Evolutionary conservation across 2,113 vertebrate species (phyloP).

Genomic region (Ochotona curzoniae): DNA sequence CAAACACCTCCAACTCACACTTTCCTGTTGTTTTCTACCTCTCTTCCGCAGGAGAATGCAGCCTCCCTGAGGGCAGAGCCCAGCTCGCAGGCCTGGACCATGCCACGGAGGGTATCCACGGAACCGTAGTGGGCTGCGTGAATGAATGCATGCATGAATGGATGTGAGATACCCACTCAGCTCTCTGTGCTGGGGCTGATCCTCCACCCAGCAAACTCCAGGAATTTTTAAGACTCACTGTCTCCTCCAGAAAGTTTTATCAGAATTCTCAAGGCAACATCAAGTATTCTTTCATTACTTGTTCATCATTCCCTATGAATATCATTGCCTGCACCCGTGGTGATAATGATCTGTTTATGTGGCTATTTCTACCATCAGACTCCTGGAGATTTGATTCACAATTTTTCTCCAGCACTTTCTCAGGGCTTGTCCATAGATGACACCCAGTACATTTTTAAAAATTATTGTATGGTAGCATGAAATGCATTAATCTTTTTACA

Average conservation of each 20-base stretch:
- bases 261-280: not conserved
- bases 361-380: not conserved
- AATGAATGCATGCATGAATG: not conserved
- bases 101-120: not conserved
- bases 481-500: constrained; percentile 25
- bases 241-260: constrained; percentile 9
- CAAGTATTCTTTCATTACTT: not conserved
- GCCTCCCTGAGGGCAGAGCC: not conserved
- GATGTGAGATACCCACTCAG: not conserved
- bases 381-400: not conserved
- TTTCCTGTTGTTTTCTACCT: not conserved
- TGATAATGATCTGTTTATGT: not conserved
- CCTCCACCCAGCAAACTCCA: not conserved
- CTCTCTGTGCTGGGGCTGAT: not conserved
- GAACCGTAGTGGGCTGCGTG: not conserved
- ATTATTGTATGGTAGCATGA: not conserved
- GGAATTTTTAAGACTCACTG: not conserved
- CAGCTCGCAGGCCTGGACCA: not conserved
- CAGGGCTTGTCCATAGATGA: not conserved
- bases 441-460: not conserved
- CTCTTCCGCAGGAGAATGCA: not conserved
- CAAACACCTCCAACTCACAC: not conserved
- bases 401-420: not conserved
- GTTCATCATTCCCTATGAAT: not conserved
- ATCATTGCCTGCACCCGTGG: not conserved